Evolutionary conservation across 2,113 vertebrate species (phyloP).

Genomic region (Thunnus thynnus): DNA sequence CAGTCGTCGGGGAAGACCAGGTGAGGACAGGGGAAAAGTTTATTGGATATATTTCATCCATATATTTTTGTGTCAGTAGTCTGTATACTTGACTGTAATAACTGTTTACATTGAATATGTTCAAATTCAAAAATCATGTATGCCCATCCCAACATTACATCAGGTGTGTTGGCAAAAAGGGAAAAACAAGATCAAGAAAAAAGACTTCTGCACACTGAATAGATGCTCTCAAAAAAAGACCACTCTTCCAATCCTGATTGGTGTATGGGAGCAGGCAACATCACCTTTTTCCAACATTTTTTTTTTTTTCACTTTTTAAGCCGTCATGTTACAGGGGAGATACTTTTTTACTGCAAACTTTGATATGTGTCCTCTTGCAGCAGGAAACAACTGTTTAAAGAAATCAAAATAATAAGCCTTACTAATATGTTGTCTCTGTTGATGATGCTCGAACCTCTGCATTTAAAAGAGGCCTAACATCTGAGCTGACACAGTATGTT

Average conservation of each 20-base stretch:
- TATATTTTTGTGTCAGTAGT: neutral
- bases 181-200: neutral
- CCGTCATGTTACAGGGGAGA: neutral
- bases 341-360: neutral
- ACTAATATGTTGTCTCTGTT: neutral
- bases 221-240: neutral
- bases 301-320: neutral
- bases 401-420: neutral
- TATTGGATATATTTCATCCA: neutral
- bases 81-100: neutral
- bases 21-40: conserved; percentile 55
- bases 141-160: neutral
- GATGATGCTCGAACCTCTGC: neutral
- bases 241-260: too few species aligned
- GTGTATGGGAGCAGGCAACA: too few species aligned
- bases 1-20: conserved; percentile 74
- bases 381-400: neutral
- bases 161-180: neutral
- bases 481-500: conserved; percentile 3
- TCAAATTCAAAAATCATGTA: neutral
- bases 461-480: neutral
- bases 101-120: neutral
- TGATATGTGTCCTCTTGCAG: neutral
- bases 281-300: neutral
- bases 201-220: neutral